Base-by-base conservation (phyloP, 37 sponge, comb jelly and placozoan species). In the Axinella damicornis region DNA sequence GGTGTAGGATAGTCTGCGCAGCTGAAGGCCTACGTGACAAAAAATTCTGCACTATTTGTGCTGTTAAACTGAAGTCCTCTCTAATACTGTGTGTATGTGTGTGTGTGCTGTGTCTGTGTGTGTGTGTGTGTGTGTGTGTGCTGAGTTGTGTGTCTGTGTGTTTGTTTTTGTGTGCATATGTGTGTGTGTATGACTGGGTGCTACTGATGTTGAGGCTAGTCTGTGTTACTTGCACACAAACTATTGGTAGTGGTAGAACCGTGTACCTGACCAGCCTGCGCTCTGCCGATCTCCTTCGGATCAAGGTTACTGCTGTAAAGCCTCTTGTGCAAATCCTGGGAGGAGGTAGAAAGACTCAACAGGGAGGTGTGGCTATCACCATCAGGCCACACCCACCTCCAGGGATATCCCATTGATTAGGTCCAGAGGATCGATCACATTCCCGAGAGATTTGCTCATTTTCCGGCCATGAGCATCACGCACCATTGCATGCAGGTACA, bases 401-500 rank as follows among this genome's bases (percentile, higher is more conserved):
- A 98, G 83, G 32, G 90, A 65, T 25, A 96, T 94, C 12, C 99
- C 99, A 21, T 85, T 53, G 57, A 94, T 77, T 11, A 98, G 91
- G 66, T 94, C 93, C 53, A 98, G 83, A 0, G 99, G 99, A 63
- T 98, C 99, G 27, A 98, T 96, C 18, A 98, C 97, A 32, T 98
- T 98, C 34, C 99, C 99, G 9, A 98, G 93, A 32, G 88, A 85
- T 81, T 98, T 98, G 88, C 99, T 98, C 99, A 98, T 98, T 90
- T 98, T 98, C 57, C 97, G 64, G 5, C 99, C 99, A 55, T 98
- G 99, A 22, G 99, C 95, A 88, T 98, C 99, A 34, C 99, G 40
- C 60, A 98, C 95, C 87, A 98, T 97, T 30, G 99, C 93, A 83
- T 98, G 97, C 53, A 98, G 86, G 73, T 94, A 98, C 35, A 98